Evolutionary conservation across 1,140 invertebrate species (phyloP), one percentile per base, ranked within the genome.

Genomic region (Drosophila pruinosa): DNA sequence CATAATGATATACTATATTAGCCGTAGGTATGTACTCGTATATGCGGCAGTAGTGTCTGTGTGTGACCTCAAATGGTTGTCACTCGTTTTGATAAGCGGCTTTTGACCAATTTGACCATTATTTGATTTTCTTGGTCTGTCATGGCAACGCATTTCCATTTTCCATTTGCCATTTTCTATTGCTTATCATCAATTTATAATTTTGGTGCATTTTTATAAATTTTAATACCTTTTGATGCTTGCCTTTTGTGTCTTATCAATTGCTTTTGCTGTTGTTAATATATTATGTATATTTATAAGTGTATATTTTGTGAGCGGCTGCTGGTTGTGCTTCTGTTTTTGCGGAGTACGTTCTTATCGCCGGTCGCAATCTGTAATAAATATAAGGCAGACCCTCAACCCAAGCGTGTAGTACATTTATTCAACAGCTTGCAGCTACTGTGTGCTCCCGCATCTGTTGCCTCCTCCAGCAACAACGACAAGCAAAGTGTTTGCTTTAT

Each of bases 281-380:
- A 41, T 62, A 52, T 34, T 24, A 63, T 64, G 52, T 50, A 58
- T 64, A 28, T 39, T 43, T 77, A 22, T 56, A 48, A 7, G 10
- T 19, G 26, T 53, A 58, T 56, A 53, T 65, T 24, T 31, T 31
- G 14, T 38, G 38, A n/a, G n/a, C n/a, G n/a, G n/a, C n/a, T 39
- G 4, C 12, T 24, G 26, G 8, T 6, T 39, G 21, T 17, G 21
- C 19, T 19, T 10, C 28, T 50, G 26, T 14, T 12, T 14, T n/a
- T 28, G 7, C 36, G 39, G 19, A 34, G 50, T 47, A 28, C 38
- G 26, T 26, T 65, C 53, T 72, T 81, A 85, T 85, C 81, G 53
- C 15, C 28, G 58, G 28, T 45, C 48, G 61, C 62, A 85, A 85
- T 85, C 81, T 71, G 61, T 70, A 57, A 68, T 75, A 65, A 57